A percentile compares a stretch with the other conserved stretches of the same genome.
Evolutionary conservation across 2,113 vertebrate species (phyloP).

Genomic region (Nothoprocta pentlandii): DNA sequence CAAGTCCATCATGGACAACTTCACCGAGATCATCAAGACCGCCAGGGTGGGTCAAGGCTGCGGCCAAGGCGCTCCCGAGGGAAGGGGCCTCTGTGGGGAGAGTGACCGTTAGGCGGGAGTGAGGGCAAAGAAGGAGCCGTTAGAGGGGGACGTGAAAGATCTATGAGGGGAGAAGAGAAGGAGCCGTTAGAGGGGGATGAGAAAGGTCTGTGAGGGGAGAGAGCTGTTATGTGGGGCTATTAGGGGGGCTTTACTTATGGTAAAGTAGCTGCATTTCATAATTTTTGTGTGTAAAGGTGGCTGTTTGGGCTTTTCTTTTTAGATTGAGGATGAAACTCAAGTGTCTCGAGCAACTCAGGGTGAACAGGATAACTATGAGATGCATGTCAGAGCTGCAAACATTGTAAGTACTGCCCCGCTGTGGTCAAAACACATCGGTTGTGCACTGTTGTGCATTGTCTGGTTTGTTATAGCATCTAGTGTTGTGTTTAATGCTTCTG

Average conservation of each 20-base stretch:
- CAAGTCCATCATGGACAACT: conserved; percentile 95
- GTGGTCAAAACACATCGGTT: neutral
- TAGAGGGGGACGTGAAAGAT: too few species aligned
- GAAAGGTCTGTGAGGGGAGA: too few species aligned
- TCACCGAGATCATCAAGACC: conserved; percentile 95
- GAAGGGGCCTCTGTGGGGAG: neutral
- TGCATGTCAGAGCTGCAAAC: conserved; percentile 97
- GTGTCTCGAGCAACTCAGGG: conserved; percentile 94
- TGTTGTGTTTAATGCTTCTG: accelerated
- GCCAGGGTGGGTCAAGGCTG: conserved; percentile 83
- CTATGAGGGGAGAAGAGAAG: too few species aligned
- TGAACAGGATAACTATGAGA: conserved; percentile 98
- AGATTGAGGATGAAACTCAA: conserved; percentile 98
- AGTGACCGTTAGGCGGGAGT: neutral
- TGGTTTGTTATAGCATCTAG: accelerated
- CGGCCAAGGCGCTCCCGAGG: accelerated
- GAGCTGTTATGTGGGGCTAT: too few species aligned
- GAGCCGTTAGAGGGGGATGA: too few species aligned
- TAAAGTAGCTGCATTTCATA: accelerated
- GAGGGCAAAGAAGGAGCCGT: too few species aligned
- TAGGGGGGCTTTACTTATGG: neutral
- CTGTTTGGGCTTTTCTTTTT: neutral
- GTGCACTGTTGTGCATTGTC: neutral
- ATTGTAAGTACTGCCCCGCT: conserved; percentile 84
- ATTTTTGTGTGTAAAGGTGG: neutral